Conservation (phyloP, 2,888 invertebrate species). For the Hydrotaea diabolus region DNA sequence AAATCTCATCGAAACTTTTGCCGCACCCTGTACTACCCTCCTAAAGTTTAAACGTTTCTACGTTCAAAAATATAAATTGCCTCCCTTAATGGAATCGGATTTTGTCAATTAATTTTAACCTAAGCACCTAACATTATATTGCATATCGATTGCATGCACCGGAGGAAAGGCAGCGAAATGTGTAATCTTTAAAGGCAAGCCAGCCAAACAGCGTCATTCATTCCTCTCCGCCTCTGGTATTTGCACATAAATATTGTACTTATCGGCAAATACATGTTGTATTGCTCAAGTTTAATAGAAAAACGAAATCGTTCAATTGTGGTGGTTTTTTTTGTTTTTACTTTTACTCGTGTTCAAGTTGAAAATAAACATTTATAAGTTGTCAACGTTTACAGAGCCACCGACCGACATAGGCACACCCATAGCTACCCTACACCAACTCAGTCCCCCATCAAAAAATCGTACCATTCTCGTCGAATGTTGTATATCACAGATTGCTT, state of each 20-base stretch:
- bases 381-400: neutral
- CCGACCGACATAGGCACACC: neutral
- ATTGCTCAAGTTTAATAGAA: slow-evolving; percentile 14
- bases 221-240: neutral
- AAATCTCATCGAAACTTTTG: no score
- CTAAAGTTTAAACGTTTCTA: no score
- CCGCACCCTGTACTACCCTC: no score
- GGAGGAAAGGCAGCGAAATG: neutral
- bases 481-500: slow-evolving; percentile 4
- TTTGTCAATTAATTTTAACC: no score
- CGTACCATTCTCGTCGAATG: neutral
- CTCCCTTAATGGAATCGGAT: no score
- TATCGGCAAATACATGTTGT: neutral
- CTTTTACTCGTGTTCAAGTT: no score
- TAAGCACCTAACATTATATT: no score
- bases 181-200: neutral
- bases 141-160: no score
- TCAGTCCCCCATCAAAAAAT: neutral
- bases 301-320: neutral
- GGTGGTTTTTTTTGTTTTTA: neutral
- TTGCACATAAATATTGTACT: neutral
- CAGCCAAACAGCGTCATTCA: no score
- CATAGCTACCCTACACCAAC: neutral
- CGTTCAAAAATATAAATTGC: no score
- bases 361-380: slow-evolving; percentile 24